Percentiles rank a stretch among this genome's conserved stretches.
Evolutionary conservation across 2,113 vertebrate genomes (phyloP).

Genomic region (Alexandromys fortis): DNA sequence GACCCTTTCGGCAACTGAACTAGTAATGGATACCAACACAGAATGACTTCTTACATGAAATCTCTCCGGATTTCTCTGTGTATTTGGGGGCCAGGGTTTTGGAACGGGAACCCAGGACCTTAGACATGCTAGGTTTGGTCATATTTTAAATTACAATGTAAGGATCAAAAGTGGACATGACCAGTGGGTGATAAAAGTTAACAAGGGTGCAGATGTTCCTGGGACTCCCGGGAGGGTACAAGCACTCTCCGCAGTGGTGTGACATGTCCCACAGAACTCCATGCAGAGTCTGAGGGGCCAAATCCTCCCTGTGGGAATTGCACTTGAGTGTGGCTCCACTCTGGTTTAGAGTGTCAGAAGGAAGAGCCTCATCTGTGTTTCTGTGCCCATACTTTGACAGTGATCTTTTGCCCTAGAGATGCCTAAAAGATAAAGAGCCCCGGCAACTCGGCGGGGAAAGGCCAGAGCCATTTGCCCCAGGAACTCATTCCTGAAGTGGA

Average conservation of each 20-base stretch:
- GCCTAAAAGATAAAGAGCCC: neutral
- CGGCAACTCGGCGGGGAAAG: neutral
- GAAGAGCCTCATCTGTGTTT: neutral
- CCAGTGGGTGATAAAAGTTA: neutral
- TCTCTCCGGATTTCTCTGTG: conserved; percentile 18
- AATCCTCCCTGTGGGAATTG: neutral
- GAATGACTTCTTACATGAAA: conserved; percentile 61
- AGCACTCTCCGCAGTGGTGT: neutral
- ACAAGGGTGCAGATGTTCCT: fast-evolving
- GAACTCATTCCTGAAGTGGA: neutral
- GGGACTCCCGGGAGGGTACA: neutral
- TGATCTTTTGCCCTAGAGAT: neutral
- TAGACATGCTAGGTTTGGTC: neutral
- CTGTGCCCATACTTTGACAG: neutral
- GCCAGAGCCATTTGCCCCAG: neutral
- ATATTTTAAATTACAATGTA: neutral
- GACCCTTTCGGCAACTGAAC: conserved; percentile 62
- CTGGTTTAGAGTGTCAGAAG: neutral
- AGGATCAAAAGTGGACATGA: neutral
- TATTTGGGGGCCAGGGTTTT: neutral
- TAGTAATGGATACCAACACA: conserved; percentile 63
- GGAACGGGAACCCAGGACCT: neutral
- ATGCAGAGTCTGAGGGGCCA: fast-evolving
- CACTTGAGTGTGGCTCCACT: fast-evolving
- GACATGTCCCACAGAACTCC: neutral